Base-by-base conservation (phyloP, 2,797 vertebrate genomes). In the Myoxocephalus aenaeus region DNA sequence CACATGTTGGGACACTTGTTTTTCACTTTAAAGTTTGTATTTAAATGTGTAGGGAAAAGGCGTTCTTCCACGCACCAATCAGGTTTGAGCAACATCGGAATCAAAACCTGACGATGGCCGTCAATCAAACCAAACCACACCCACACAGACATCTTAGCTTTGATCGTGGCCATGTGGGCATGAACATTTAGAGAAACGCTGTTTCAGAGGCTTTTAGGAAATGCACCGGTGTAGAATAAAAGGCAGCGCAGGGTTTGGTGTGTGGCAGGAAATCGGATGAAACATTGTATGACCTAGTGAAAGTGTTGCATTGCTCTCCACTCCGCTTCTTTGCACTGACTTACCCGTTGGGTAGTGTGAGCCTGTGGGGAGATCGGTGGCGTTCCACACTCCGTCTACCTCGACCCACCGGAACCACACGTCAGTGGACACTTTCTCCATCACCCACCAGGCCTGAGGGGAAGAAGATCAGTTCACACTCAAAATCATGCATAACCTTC, bases 361-460 rank as follows among this genome's bases (percentile, higher is more conserved):
- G 15, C 2, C 3, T 3, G 1, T 0, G 27, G 91, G 92, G 11
- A 95, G 65, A 0, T 84, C 79, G 0, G 90, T 87, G 64, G 61
- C 54, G 85, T 94, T 95, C 93, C 94, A 94, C 1, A n/a, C 42
- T n/a, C 75, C 83, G 0, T 44, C 56, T 0, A 0, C 0, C 0
- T 22, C 0, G 0, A 61, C 0, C 94, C 95, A 96, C 6, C 79
- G 83, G 59, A 15, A 83, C 95, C 95, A 96, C 3, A 96, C 69
- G 29, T 96, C 95, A 20, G 93, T 95, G 73, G 73, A 75, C 0
- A 46, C 0, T 1, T 0, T 4, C 0, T 82, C 0, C 1, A 80
- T 82, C 42, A 90, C 20, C 95, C 95, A 96, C 95, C 95, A 96
- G 54, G 89, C 94, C 95, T 96, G 74, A 2, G 7, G 61, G 29